Percentiles rank a stretch among this genome's conserved stretches.
Conservation (phyloP, 2,888 invertebrate genomes). For the Reticulitermes lucifugus region DNA sequence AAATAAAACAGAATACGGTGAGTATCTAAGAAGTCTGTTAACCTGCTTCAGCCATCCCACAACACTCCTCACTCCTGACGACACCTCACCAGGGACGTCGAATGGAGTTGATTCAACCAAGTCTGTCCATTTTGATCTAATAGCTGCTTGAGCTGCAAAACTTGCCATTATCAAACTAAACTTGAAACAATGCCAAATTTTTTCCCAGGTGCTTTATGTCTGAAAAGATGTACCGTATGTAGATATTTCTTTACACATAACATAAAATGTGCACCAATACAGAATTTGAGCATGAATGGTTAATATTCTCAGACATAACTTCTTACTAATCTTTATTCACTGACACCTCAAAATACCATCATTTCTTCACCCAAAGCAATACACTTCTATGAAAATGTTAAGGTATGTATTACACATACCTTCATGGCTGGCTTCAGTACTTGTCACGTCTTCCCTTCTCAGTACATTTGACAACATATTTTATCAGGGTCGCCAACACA, state of each 20-base stretch:
- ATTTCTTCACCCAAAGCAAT: too few relatives aligned
- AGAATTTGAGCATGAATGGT: background rate
- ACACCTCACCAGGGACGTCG: conserved; percentile 74
- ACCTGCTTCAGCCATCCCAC: conserved; percentile 89
- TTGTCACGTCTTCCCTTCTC: too few relatives aligned
- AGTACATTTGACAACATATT: too few relatives aligned
- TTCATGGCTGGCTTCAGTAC: too few relatives aligned
- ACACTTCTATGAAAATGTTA: too few relatives aligned
- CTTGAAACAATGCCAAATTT: conserved; percentile 14
- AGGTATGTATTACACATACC: too few relatives aligned
- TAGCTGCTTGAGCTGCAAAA: conserved; percentile 77
- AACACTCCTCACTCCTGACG: conserved; percentile 80
- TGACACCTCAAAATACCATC: too few relatives aligned
- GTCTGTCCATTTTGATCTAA: conserved; percentile 79
- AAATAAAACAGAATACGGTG: conserved; percentile 3
- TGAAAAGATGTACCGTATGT: conserved; percentile 28
- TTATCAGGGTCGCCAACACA: too few relatives aligned
- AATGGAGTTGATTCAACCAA: conserved; percentile 71
- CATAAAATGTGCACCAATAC: background rate
- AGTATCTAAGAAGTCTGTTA: conserved; percentile 54
- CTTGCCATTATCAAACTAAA: conserved; percentile 69
- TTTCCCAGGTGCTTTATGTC: conserved; percentile 15
- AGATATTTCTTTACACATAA: background rate
- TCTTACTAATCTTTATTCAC: too few relatives aligned
- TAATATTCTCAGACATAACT: too few relatives aligned